Evolutionary conservation across 92 coral and sea anemone species (phyloP).

Genomic region (Siderastrea radians): DNA sequence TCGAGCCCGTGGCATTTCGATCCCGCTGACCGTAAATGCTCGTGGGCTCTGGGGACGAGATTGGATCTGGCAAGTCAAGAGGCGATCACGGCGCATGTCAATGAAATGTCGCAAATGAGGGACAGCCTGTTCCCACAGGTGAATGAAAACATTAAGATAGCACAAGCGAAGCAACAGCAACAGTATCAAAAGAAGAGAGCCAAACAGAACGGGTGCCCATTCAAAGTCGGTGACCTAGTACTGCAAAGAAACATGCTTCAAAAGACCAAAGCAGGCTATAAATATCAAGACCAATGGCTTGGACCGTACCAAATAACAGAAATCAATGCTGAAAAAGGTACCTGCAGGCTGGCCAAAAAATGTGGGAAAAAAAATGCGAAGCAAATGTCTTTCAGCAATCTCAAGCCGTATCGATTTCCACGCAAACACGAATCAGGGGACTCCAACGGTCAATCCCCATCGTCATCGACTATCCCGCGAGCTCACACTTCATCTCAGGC

Average conservation of each 20-base stretch:
- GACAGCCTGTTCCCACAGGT: constrained; percentile 53
- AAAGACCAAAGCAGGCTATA: constrained; percentile 60
- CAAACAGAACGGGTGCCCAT: constrained; percentile 14
- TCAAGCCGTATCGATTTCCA: too few species aligned
- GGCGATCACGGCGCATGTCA: constrained; percentile 15
- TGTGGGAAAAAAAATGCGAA: too few species aligned
- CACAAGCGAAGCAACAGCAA: constrained; percentile 68
- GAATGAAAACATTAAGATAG: constrained; percentile 39
- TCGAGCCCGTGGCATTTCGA: too few species aligned
- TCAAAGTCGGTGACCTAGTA: constrained; percentile 52
- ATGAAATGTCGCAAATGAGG: constrained; percentile 36
- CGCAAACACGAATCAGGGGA: too few species aligned
- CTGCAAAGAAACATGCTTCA: constrained; percentile 72
- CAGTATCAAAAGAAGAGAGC: constrained; percentile 59
- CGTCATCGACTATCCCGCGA: too few species aligned
- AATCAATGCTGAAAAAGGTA: too few species aligned
- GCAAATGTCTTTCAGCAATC: too few species aligned
- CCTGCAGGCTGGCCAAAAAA: too few species aligned
- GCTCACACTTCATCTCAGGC: too few species aligned
- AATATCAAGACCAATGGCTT: constrained; percentile 74
- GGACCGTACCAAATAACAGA: constrained; percentile 55
- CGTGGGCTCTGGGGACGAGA: neutral
- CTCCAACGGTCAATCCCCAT: too few species aligned
- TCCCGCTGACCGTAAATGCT: too few species aligned
- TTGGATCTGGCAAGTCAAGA: constrained; percentile 17